phyloP scores from a whole-genome alignment of 2,113 vertebrate genomes.

The Romanogobio albipinnatus region DNA sequence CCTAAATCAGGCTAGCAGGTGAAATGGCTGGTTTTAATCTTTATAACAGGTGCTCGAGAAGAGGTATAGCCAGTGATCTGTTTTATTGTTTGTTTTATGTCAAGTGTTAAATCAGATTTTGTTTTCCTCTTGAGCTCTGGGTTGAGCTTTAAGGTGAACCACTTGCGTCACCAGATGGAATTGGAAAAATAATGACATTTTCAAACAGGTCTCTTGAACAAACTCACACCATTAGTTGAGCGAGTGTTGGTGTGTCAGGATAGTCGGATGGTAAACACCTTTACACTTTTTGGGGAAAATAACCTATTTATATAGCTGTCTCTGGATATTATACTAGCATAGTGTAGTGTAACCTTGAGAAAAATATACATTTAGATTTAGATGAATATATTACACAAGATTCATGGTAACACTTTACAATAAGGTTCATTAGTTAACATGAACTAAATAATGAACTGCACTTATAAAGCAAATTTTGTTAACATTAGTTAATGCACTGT shows the following conservation, averaged over 20 bases:
- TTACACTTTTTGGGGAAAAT: neutral
- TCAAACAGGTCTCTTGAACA: neutral
- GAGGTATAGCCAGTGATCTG: neutral
- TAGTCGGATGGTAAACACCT: neutral
- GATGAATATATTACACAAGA: neutral
- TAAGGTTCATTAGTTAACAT: too few relatives aligned
- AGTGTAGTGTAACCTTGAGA: neutral
- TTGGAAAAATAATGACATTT: conserved; percentile 16
- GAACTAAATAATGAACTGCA: too few relatives aligned
- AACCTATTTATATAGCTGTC: neutral
- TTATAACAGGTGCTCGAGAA: neutral
- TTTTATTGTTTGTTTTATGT: conserved; percentile 11
- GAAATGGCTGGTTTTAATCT: neutral
- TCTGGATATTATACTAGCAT: neutral
- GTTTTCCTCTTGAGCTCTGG: neutral
- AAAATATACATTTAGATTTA: neutral
- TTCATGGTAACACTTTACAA: too few relatives aligned
- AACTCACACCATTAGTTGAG: neutral
- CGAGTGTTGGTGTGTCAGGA: neutral
- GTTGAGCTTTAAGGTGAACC: conserved; percentile 13
- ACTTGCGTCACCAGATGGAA: neutral
- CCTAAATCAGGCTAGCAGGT: conserved; percentile 8
- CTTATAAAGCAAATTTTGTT: too few relatives aligned
- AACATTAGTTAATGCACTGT: too few relatives aligned
- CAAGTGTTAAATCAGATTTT: neutral